Percentiles rank a stretch among this genome's conserved stretches.
Evolutionary conservation across 2,113 vertebrate species (phyloP).

Genomic region (Silurus glanis): DNA sequence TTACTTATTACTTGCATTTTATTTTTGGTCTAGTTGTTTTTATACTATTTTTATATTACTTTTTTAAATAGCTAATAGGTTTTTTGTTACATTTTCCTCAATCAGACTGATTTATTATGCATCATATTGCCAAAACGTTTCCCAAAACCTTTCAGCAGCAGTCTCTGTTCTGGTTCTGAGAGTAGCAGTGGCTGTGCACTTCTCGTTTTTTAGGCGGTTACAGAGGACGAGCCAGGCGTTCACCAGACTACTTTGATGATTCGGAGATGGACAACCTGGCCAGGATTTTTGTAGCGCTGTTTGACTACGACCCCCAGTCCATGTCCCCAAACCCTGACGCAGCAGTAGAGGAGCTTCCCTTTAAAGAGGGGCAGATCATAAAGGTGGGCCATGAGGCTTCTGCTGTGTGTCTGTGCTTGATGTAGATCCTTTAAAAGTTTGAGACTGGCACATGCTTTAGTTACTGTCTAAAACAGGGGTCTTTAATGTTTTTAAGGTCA

Average conservation of each 20-base stretch:
- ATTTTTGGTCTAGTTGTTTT: background rate
- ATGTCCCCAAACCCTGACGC: constrained; percentile 98
- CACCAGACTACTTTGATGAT: constrained; percentile 86
- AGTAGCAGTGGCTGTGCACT: constrained; percentile 69
- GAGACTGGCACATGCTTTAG: background rate
- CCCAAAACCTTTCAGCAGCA: background rate
- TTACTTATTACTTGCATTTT: background rate
- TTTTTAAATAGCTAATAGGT: background rate
- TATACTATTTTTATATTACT: background rate
- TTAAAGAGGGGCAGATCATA: constrained; percentile 96
- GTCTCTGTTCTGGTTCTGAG: constrained; percentile 50
- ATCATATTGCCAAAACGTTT: background rate
- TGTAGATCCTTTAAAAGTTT: background rate
- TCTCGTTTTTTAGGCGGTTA: constrained; percentile 82
- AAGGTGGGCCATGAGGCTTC: constrained; percentile 76
- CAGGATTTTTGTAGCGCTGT: constrained; percentile 92
- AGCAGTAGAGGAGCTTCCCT: constrained; percentile 92
- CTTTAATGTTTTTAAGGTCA: no score
- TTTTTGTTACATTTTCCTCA: background rate
- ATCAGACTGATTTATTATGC: background rate
- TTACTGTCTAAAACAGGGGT: background rate
- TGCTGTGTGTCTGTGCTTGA: background rate
- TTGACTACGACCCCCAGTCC: constrained; percentile 92
- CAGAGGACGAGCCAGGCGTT: constrained; percentile 76
- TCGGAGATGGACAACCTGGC: constrained; percentile 84